Evolutionary conservation across 2,888 invertebrate genomes (phyloP).

Genomic region (Colletes collaris): DNA sequence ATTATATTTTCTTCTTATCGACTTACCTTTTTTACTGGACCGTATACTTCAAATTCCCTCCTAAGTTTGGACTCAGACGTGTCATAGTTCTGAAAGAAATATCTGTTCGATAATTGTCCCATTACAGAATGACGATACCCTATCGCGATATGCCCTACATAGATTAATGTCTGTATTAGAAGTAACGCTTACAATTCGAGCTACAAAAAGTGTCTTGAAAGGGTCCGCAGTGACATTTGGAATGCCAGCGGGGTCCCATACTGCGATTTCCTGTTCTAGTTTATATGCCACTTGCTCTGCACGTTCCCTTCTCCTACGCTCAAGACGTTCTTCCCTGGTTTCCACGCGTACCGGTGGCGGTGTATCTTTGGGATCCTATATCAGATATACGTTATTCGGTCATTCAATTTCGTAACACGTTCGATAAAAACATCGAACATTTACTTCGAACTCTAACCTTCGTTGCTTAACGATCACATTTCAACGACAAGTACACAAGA

Average conservation of each 20-base stretch:
- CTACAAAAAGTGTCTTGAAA: conserved; percentile 98
- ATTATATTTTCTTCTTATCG: too few species aligned
- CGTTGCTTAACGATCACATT: background rate
- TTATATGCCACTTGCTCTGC: conserved; percentile 99
- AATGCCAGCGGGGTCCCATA: conserved; percentile 96
- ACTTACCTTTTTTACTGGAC: conserved; percentile 96
- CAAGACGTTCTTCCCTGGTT: conserved; percentile 96
- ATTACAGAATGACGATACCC: too few species aligned
- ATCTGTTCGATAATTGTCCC: background rate
- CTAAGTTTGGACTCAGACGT: conserved; percentile 98
- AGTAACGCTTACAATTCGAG: conserved; percentile 92
- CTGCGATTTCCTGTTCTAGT: conserved; percentile 98
- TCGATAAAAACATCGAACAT: background rate
- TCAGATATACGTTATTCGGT: conserved; percentile 51
- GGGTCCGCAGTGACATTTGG: conserved; percentile 94
- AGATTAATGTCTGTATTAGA: too few species aligned
- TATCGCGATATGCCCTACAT: too few species aligned
- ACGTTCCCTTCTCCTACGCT: conserved; percentile 94
- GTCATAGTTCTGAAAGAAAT: conserved; percentile 94
- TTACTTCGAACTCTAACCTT: background rate
- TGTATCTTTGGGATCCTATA: conserved; percentile 97
- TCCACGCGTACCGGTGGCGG: conserved; percentile 98
- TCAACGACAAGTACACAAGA: fast-evolving
- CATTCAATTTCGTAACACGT: background rate
- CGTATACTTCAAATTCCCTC: conserved; percentile 99